phyloP scores from a whole-genome alignment of 2,113 vertebrate species.

The Sebastes schlegelii region DNA sequence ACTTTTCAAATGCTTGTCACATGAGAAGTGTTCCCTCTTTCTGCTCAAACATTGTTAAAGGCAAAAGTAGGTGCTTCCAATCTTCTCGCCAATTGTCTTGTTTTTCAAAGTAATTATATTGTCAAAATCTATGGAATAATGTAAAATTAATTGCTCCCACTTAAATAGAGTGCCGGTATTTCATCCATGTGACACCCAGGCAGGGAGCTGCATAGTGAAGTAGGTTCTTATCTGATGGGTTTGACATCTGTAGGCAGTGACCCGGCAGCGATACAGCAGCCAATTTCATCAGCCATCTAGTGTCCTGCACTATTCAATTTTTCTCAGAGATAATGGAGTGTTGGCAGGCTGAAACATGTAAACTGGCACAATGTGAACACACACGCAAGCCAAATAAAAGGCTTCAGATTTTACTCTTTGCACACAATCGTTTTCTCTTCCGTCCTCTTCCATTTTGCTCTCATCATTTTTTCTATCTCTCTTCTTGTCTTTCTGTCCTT shows the following conservation, averaged over 20 bases:
- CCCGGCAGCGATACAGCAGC: constrained; percentile 11
- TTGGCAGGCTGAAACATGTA: constrained; percentile 5
- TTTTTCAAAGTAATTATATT: constrained; percentile 19
- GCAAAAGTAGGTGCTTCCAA: neutral
- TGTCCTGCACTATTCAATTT: neutral
- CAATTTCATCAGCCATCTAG: constrained; percentile 14
- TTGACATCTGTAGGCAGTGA: constrained; percentile 40
- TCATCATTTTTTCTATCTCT: neutral
- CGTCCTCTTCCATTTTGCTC: neutral
- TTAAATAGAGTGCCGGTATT: constrained; percentile 5
- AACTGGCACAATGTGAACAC: neutral
- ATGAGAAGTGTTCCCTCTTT: neutral
- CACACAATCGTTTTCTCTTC: neutral
- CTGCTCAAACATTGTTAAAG: neutral
- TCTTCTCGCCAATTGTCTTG: neutral
- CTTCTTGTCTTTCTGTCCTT: neutral
- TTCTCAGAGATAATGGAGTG: neutral
- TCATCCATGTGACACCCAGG: neutral
- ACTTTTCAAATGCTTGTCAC: neutral
- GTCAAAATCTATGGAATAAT: constrained; percentile 35
- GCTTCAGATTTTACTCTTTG: neutral
- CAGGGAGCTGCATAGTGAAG: constrained; percentile 1
- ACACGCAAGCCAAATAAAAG: neutral
- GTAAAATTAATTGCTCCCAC: constrained; percentile 21
- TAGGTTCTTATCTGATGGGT: constrained; percentile 26